phyloP scores from a whole-genome alignment of 1,140 invertebrate species.

The Drosophila ironensis region DNA sequence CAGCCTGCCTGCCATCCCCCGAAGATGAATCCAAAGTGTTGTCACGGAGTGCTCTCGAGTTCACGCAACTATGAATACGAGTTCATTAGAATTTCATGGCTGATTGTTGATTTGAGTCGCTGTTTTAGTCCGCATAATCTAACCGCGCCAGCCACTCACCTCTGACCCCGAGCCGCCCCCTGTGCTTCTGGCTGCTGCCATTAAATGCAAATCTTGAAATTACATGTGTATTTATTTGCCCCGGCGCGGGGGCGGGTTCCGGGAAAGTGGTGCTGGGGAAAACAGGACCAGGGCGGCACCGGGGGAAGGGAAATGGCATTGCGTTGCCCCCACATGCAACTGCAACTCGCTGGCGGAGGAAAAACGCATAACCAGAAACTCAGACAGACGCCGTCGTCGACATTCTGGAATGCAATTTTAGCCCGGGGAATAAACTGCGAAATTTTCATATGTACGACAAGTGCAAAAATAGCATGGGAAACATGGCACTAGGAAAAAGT shows the following conservation, averaged over 20 bases:
- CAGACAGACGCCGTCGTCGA: slow-evolving; percentile 56
- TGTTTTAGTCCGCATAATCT: neutral
- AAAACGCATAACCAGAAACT: slow-evolving; percentile 35
- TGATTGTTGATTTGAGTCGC: slow-evolving; percentile 30
- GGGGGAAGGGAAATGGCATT: no score
- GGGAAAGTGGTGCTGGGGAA: neutral
- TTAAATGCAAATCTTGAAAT: slow-evolving; percentile 69
- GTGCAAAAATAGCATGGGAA: slow-evolving; percentile 31
- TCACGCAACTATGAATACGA: slow-evolving; percentile 14
- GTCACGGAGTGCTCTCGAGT: no score
- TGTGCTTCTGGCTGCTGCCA: slow-evolving; percentile 11
- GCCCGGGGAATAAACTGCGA: slow-evolving; percentile 56
- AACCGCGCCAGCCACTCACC: slow-evolving; percentile 1
- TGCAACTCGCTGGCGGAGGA: slow-evolving; percentile 8
- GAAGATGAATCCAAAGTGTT: no score
- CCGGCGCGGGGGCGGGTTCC: neutral
- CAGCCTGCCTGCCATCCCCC: no score
- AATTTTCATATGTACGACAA: slow-evolving; percentile 57
- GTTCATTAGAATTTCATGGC: slow-evolving; percentile 43
- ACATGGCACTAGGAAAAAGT: neutral
- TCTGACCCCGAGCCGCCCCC: slow-evolving; percentile 7
- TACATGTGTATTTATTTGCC: slow-evolving; percentile 73
- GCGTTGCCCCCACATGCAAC: slow-evolving; percentile 19
- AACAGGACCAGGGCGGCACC: no score
- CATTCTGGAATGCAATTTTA: slow-evolving; percentile 76